Conservation (phyloP, 2,113 vertebrate genomes). For the Thinocorus orbignyianus region DNA sequence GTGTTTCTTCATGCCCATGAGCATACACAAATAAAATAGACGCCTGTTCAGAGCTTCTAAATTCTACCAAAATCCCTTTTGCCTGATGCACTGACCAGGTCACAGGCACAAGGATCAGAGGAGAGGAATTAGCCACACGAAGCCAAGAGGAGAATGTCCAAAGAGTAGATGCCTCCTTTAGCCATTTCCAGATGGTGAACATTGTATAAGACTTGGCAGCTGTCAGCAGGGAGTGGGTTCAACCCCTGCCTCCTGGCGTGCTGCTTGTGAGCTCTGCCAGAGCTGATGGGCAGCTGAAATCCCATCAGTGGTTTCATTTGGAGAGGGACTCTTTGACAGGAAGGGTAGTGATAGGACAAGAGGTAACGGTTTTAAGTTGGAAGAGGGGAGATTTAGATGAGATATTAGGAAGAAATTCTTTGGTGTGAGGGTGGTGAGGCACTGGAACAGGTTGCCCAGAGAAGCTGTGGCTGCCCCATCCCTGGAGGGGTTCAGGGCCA, state of each 20-base stretch:
- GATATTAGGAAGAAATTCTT: too few relatives aligned
- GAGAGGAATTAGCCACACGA: neutral
- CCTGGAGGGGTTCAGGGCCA: too few relatives aligned
- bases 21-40: neutral
- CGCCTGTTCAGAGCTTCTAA: neutral
- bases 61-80: neutral
- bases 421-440: too few relatives aligned
- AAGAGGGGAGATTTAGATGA: too few relatives aligned
- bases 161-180: neutral
- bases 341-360: too few relatives aligned
- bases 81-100: neutral
- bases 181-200: neutral
- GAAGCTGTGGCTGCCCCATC: too few relatives aligned
- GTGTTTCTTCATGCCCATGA: neutral
- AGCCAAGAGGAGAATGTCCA: neutral
- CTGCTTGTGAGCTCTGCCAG: neutral
- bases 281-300: neutral
- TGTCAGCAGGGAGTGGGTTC: neutral
- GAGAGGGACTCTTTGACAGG: too few relatives aligned
- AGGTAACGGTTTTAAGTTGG: too few relatives aligned
- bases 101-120: neutral
- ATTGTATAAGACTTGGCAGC: fast-evolving
- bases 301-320: neutral
- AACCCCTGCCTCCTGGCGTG: fast-evolving
- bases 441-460: too few relatives aligned